These are phyloP conservation scores for Lutjanus campechanus DNA, from an alignment of 2,797 vertebrate genomes.

Conservation along the genomic window DNA sequence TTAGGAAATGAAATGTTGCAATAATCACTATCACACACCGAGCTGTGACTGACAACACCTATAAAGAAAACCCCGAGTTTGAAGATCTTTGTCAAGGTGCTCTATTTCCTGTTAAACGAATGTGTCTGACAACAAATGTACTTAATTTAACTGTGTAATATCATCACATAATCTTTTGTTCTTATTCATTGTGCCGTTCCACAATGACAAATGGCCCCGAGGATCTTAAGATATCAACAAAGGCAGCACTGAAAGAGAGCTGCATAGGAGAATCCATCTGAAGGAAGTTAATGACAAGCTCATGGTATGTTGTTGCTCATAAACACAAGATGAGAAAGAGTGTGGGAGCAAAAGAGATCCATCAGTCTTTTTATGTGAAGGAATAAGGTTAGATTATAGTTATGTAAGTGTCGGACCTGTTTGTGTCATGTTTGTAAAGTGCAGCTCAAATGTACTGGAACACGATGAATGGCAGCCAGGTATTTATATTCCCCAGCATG, in stretches of 20 bases:
- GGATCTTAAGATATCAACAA: constrained; percentile 24
- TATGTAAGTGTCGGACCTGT: constrained; percentile 24
- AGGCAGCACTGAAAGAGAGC: constrained; percentile 10
- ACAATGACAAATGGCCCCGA: constrained; percentile 36
- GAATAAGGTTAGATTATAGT: constrained; percentile 26
- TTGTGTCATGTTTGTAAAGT: constrained; percentile 24
- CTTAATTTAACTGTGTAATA: constrained; percentile 65
- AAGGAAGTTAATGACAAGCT: constrained; percentile 47
- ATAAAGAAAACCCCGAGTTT: background rate
- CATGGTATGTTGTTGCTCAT: background rate
- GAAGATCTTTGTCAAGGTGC: background rate
- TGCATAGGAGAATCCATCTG: constrained; percentile 18
- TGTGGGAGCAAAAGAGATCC: background rate
- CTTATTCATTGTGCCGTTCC: constrained; percentile 55
- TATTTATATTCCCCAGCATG: constrained; percentile 11
- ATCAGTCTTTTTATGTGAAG: constrained; percentile 19
- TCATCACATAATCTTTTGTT: constrained; percentile 53
- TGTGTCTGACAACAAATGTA: constrained; percentile 48
- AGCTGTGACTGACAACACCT: constrained; percentile 14
- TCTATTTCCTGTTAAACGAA: constrained; percentile 59
- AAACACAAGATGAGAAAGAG: background rate
- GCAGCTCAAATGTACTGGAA: constrained; percentile 25
- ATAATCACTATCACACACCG: constrained; percentile 1
- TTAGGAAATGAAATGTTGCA: constrained; percentile 21
- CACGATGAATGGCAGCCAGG: background rate